Evolutionary conservation across 2,888 invertebrate genomes (phyloP).

Genomic region (Coleophora deauratella): DNA sequence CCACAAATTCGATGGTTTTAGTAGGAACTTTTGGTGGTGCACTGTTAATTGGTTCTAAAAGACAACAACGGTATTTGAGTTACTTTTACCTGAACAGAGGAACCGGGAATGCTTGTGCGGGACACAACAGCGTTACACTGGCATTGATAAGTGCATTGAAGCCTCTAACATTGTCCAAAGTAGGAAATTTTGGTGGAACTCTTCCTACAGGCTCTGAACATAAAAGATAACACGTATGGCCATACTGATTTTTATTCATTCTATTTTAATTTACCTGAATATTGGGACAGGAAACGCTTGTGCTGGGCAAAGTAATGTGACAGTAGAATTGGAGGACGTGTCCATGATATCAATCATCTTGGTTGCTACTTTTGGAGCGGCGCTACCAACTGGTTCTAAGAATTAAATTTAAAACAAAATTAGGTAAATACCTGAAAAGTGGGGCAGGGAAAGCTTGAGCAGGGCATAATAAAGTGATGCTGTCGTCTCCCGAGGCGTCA

Average conservation of each 20-base stretch:
- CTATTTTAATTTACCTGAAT: slow-evolving; percentile 73
- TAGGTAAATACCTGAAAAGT: slow-evolving; percentile 72
- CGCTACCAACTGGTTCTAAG: slow-evolving; percentile 81
- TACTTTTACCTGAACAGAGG: slow-evolving; percentile 76
- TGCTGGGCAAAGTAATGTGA: slow-evolving; percentile 76
- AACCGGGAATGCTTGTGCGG: slow-evolving; percentile 80
- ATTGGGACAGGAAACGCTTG: slow-evolving; percentile 79
- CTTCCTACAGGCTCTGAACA: slow-evolving; percentile 75
- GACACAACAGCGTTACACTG: slow-evolving; percentile 78
- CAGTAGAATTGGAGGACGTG: slow-evolving; percentile 38
- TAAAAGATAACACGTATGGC: slow-evolving; percentile 21
- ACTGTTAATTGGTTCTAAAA: slow-evolving; percentile 80
- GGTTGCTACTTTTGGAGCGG: slow-evolving; percentile 78
- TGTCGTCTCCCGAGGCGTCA: slow-evolving; percentile 66
- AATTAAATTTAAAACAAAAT: slow-evolving; percentile 25
- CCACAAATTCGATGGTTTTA: slow-evolving; percentile 64
- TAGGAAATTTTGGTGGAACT: slow-evolving; percentile 81
- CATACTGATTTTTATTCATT: slow-evolving; percentile 8
- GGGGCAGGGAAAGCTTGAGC: slow-evolving; percentile 85
- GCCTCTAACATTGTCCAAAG: slow-evolving; percentile 77
- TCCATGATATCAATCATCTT: slow-evolving; percentile 67
- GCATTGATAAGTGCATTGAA: slow-evolving; percentile 63
- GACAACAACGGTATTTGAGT: background rate
- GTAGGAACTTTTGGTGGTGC: slow-evolving; percentile 79
- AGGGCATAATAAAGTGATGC: slow-evolving; percentile 77